Percentiles rank a stretch among this genome's conserved stretches.
Evolutionary conservation across 2,888 invertebrate genomes (phyloP).

Genomic region (Doris montereyensis): DNA sequence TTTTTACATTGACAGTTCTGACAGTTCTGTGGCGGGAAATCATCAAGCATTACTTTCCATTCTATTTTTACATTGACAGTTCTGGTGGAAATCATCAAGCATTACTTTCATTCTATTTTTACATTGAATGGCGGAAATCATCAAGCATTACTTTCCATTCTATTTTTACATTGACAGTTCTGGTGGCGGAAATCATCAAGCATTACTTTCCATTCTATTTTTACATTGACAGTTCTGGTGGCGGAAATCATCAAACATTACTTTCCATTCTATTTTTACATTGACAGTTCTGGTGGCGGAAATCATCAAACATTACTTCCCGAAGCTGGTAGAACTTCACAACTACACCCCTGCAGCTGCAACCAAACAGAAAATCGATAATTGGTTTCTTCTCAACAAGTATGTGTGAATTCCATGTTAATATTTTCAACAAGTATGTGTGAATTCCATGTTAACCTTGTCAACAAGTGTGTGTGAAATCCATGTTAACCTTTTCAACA

Average conservation of each 20-base stretch:
- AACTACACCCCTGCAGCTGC: conserved; percentile 69
- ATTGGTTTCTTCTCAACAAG: conserved; percentile 73
- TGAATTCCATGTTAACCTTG: too few relatives aligned
- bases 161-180: conserved; percentile 61
- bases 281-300: conserved; percentile 72
- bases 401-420: too few relatives aligned
- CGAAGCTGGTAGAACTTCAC: conserved; percentile 70
- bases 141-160: conserved; percentile 73
- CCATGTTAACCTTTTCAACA: too few relatives aligned
- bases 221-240: conserved; percentile 66
- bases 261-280: conserved; percentile 61
- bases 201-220: conserved; percentile 70
- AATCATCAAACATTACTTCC: conserved; percentile 71
- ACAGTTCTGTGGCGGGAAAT: conserved; percentile 73
- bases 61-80: too few relatives aligned
- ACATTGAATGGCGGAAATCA: conserved; percentile 68
- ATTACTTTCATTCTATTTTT: too few relatives aligned
- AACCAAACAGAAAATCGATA: conserved; percentile 70
- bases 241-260: conserved; percentile 73
- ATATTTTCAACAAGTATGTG: too few relatives aligned
- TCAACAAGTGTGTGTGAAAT: too few relatives aligned
- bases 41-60: conserved; percentile 72
- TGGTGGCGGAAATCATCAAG: conserved; percentile 72
- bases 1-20: too few relatives aligned
- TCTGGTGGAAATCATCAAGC: too few relatives aligned